Base-by-base conservation (phyloP, 2,113 vertebrate genomes). In the Speoplatyrhinus poulsoni region DNA sequence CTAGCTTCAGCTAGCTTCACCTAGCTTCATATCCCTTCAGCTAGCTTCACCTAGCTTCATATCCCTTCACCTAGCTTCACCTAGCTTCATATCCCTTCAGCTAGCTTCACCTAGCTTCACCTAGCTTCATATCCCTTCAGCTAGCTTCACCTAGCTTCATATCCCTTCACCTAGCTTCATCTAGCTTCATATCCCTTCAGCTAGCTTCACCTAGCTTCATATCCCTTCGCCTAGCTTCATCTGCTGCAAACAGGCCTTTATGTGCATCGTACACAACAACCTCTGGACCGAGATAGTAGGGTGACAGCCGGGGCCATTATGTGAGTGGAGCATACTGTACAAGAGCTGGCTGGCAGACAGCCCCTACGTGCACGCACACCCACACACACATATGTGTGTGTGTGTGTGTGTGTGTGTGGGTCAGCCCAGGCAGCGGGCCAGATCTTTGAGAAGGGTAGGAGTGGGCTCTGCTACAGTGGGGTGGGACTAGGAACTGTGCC, bases 391-490 rank as follows among this genome's bases (percentile, higher is more conserved):
- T n/a, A 61, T 64, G 70, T 78, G 60, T 49, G 67, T 57, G 58
- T 60, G 36, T 26, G 62, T 49, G 56, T 32, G 17, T 68, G 66
- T n/a, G 55, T 62, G 65, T 61, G 46, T 55, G 58, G 15, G 60
- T 72, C 82, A 85, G 72, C 79, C 82, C 69, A 70, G 86, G 87
- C 86, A 81, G 54, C 50, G 53, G 48, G 82, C 82, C 80, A 91
- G 81, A 69, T 77, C 73, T 73, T 77, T 67, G 72, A 79, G 75
- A 80, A 82, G 76, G 82, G 85, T 85, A 81, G 71, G 67, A 82
- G 73, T 79, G 82, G 83, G 81, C 85, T 88, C 87, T 82, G 79
- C 82, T 72, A 80, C 78, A 83, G 82, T 85, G 85, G 85, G 83
- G 74, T 78, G 64, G 76, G 62, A 72, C 82, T 65, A 81, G 85